Evolutionary conservation across 2,888 invertebrate genomes (phyloP).

Genomic region (Drosophila mulleri): DNA sequence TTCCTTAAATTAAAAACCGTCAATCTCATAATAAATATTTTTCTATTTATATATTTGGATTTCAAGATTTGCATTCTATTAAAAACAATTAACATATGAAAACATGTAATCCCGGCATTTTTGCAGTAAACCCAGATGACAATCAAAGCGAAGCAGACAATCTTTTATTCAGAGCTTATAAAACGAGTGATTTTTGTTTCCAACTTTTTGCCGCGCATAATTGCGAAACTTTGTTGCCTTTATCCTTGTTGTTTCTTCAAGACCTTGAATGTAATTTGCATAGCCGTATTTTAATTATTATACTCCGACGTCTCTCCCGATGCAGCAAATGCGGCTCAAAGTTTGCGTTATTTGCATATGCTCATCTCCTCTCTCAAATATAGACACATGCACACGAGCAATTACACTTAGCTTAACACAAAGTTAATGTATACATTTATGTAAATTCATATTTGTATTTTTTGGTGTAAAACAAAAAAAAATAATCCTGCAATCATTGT

Average conservation of each 20-base stretch:
- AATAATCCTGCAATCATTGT: conserved; percentile 39
- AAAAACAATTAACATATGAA: not conserved
- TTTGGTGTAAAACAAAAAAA: not conserved
- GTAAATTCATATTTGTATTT: not conserved
- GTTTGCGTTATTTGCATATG: conserved; percentile 10
- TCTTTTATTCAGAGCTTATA: not conserved
- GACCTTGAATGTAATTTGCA: conserved; percentile 2
- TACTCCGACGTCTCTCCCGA: not conserved
- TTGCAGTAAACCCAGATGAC: not conserved
- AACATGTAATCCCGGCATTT: not conserved
- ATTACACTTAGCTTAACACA: not conserved
- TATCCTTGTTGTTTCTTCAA: not conserved
- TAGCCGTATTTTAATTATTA: conserved; percentile 10
- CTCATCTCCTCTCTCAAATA: not conserved
- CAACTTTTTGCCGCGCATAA: conserved; percentile 2
- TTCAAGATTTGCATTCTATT: not conserved
- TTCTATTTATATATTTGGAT: not conserved
- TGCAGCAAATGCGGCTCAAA: conserved; percentile 9
- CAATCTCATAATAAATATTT: not conserved
- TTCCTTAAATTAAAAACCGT: not conserved
- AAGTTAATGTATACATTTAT: not conserved
- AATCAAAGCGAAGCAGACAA: not conserved
- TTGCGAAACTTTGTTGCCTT: conserved; percentile 10
- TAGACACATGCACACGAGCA: not conserved
- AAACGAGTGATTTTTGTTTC: not conserved